Evolutionary conservation across 2,888 invertebrate species (phyloP).

Genomic region (Epistrophe grossulariae): DNA sequence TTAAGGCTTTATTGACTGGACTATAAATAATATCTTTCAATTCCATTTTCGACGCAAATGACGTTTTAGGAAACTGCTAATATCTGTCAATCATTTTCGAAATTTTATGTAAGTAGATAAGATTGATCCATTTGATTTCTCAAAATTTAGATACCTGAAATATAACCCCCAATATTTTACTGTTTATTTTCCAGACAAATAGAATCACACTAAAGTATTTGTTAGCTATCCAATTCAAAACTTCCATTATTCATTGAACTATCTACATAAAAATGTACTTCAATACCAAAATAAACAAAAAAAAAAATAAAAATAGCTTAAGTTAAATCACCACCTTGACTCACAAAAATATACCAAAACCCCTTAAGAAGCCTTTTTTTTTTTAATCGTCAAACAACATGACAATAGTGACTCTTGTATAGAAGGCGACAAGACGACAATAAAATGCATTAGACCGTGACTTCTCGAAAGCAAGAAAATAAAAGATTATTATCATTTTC

Average conservation of each 20-base stretch:
- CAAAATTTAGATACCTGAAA: too few species aligned
- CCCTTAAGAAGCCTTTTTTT: conserved; percentile 42
- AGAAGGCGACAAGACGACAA: not conserved
- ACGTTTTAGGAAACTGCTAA: too few species aligned
- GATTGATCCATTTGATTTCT: too few species aligned
- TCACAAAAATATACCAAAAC: not conserved
- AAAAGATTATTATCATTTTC: conserved; percentile 40
- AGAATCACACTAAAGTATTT: too few species aligned
- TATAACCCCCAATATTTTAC: too few species aligned
- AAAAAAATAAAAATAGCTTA: not conserved
- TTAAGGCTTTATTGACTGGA: too few species aligned
- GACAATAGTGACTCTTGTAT: conserved; percentile 30
- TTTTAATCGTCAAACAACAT: conserved; percentile 15
- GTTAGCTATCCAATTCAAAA: too few species aligned
- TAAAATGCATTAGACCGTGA: conserved; percentile 29
- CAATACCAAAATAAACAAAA: not conserved
- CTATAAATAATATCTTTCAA: too few species aligned
- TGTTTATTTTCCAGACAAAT: too few species aligned
- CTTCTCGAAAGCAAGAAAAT: conserved; percentile 21
- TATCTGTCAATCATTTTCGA: too few species aligned
- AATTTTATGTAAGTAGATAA: too few species aligned
- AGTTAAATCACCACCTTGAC: not conserved
- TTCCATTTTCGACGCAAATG: too few species aligned
- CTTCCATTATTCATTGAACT: not conserved
- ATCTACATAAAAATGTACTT: not conserved